Percentiles rank a stretch among this genome's conserved stretches.
Conservation (phyloP, 2,797 vertebrate genomes). For the Platalea minor region DNA sequence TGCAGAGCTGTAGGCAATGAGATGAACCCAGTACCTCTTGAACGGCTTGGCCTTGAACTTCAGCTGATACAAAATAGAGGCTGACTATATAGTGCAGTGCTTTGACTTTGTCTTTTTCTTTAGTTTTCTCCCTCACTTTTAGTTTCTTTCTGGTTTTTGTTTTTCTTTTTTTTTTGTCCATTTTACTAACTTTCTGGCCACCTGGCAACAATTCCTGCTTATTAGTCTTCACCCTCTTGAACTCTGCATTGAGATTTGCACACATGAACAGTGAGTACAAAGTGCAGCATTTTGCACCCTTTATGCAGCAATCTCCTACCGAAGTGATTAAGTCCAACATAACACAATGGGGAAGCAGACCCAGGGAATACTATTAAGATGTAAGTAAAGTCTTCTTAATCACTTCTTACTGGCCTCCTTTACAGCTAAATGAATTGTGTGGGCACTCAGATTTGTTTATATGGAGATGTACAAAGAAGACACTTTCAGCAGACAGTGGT, state of each 20-base stretch:
- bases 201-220: background rate
- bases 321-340: background rate
- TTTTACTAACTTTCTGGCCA: background rate
- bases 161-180: background rate
- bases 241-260: background rate
- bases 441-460: background rate
- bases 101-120: background rate
- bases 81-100: rapidly evolving
- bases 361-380: background rate
- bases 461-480: background rate
- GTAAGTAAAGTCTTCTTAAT: background rate
- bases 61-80: background rate
- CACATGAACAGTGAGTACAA: background rate
- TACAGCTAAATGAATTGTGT: background rate
- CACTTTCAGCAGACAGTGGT: background rate
- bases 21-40: background rate
- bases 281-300: background rate
- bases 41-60: background rate
- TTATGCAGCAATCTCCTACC: background rate
- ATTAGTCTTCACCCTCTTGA: background rate
- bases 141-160: background rate
- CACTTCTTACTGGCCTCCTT: background rate
- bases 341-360: background rate
- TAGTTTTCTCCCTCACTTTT: background rate
- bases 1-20: background rate